Conservation (phyloP, 2,888 invertebrate species). For the Schrankia costaestrigalis region DNA sequence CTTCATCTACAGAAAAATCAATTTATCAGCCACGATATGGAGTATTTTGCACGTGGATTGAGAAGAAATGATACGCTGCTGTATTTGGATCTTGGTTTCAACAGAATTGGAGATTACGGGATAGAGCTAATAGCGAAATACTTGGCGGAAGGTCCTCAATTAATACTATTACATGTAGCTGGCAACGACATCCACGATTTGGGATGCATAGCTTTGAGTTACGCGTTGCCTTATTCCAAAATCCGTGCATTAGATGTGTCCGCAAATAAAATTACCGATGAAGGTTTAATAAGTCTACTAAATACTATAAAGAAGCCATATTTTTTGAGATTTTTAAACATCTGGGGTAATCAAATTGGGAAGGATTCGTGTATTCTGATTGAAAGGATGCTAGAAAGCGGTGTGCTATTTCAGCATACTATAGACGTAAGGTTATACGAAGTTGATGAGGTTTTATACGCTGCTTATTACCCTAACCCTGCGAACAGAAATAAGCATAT, state of each 20-base stretch:
- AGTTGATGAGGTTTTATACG: constrained; percentile 52
- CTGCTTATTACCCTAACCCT: constrained; percentile 66
- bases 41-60: constrained; percentile 76
- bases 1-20: constrained; percentile 82
- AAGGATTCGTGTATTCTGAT: constrained; percentile 64
- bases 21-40: constrained; percentile 82
- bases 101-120: constrained; percentile 82
- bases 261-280: constrained; percentile 77
- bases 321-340: constrained; percentile 59
- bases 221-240: constrained; percentile 79
- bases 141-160: constrained; percentile 68
- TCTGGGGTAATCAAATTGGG: constrained; percentile 65
- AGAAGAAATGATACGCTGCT: constrained; percentile 72
- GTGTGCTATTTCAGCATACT: constrained; percentile 57
- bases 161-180: constrained; percentile 76
- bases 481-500: constrained; percentile 74
- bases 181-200: constrained; percentile 78
- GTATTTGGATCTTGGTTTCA: constrained; percentile 81
- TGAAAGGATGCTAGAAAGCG: constrained; percentile 59
- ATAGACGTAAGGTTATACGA: constrained; percentile 61
- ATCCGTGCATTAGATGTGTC: constrained; percentile 80
- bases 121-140: constrained; percentile 76
- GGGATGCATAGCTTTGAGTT: constrained; percentile 80
- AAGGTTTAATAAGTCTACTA: constrained; percentile 75
- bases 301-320: constrained; percentile 78